Conservation (phyloP, 64 coral and sea anemone species). For the Montipora efflorescens region DNA sequence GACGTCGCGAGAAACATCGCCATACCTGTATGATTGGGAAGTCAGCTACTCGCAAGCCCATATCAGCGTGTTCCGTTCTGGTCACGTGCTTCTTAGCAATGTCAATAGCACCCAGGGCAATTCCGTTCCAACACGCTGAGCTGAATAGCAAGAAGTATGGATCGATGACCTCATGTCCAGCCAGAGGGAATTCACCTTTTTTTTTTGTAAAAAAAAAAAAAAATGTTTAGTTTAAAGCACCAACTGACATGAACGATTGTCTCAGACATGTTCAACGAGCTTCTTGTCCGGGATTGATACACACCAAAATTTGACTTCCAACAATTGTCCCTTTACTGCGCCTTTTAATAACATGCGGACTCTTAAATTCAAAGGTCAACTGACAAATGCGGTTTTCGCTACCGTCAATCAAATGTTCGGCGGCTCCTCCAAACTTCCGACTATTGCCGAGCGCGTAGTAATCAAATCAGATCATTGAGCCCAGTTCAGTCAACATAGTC, state of each 20-base stretch:
- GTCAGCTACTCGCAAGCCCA: conserved; percentile 65
- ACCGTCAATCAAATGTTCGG: too few relatives aligned
- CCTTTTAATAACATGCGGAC: too few relatives aligned
- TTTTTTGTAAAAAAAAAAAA: not conserved
- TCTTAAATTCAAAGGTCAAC: too few relatives aligned
- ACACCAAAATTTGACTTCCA: too few relatives aligned
- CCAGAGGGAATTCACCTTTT: conserved; percentile 66
- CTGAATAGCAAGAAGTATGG: conserved; percentile 73
- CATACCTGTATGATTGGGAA: conserved; percentile 76
- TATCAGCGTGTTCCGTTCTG: conserved; percentile 72
- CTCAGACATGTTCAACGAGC: not conserved
- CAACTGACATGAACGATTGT: not conserved
- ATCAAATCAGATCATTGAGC: too few relatives aligned
- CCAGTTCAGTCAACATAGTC: too few relatives aligned
- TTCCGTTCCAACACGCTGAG: conserved; percentile 75
- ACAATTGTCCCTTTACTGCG: too few relatives aligned
- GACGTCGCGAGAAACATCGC: too few relatives aligned
- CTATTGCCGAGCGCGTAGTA: too few relatives aligned
- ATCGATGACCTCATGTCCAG: conserved; percentile 58
- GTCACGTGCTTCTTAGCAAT: conserved; percentile 72
- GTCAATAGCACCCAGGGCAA: conserved; percentile 70
- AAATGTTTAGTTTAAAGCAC: not conserved
- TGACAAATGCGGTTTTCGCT: too few relatives aligned
- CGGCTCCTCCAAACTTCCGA: too few relatives aligned
- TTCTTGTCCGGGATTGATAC: not conserved